Base-by-base conservation (phyloP, 2,888 invertebrate genomes). In the Lasioglossum villosulum region DNA sequence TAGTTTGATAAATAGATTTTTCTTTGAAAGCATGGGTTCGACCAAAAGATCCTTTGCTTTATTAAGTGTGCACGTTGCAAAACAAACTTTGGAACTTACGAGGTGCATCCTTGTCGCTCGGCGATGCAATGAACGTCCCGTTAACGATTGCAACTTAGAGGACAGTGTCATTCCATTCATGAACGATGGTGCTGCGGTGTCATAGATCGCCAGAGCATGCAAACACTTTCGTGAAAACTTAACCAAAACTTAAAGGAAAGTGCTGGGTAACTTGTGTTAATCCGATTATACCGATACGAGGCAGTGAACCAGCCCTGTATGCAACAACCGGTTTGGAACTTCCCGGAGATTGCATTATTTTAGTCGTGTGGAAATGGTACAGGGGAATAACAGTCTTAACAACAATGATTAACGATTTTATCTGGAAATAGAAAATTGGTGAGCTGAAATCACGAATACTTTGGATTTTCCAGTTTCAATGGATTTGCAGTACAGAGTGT, bases 241-340 rank as follows among this genome's bases (percentile, higher is more conserved):
- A 66, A 68, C 82, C 68, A 52, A 56, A 77, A 86, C 76, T 82
- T 77, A 75, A 45, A 66, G 86, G 86, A 78, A 86, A 78, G 82
- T 68, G 74, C 52, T 37, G 14, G 83, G 56, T 75, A 86, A 86
- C 79, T 86, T 79, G 70, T 70, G 77, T 66, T 86, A 82, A 86
- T 86, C 86, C 77, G 86, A 82, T 86, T 86, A 86, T 52, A 42
- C 45, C 30, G 86, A 79, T 76, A 82, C 82, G 74, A 82, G 74
- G 66, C 73, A 71, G 86, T 73, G 73, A 78, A 81, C 59, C 71
- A 27, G 34, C 76, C 78, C 52, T 52, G 71, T 42, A 75, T 71
- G 37, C 78, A 66, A 83, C 59, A 75, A 75, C 48, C 30, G 30
- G 23, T 72, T 23, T 12, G 48, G 4, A 19, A 42, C 63, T 52